These are phyloP conservation scores for Meleagris gallopavo DNA, from an alignment of 2,113 vertebrate species.

Conservation along the genomic window DNA sequence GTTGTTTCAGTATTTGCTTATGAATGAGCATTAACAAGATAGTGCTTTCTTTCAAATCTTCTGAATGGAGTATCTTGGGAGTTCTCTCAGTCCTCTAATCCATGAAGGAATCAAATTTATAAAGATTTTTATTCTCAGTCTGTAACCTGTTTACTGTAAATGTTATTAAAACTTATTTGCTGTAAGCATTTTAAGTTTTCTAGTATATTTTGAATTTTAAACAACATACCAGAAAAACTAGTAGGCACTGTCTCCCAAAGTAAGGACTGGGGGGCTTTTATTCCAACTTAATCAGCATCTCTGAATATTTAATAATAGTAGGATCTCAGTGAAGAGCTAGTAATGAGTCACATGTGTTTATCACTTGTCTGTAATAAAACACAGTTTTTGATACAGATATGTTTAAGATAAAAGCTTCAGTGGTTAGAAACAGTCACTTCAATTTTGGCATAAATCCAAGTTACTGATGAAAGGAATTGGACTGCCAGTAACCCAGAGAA, in stretches of 20 bases:
- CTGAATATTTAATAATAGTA: not conserved
- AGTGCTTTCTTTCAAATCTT: not conserved
- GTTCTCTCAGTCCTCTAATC: not conserved
- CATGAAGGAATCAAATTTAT: not conserved
- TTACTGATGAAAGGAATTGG: not conserved
- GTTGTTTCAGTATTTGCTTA: not conserved
- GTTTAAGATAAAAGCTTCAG: not conserved
- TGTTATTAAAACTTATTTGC: not conserved
- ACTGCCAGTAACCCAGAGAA: not conserved
- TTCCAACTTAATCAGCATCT: not conserved
- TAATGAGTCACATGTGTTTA: not conserved
- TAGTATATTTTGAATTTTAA: not conserved
- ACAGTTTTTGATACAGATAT: not conserved
- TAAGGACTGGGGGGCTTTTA: not conserved
- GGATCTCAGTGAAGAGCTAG: not conserved
- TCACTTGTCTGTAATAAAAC: not conserved
- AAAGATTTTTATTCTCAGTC: not conserved
- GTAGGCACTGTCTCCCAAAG: not conserved
- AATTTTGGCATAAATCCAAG: not conserved
- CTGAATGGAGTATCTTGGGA: not conserved
- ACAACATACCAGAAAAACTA: not conserved
- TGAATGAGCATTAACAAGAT: not conserved
- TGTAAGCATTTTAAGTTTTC: not conserved
- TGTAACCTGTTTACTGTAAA: not conserved
- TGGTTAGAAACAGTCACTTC: not conserved